Base-by-base conservation (phyloP, 2,113 vertebrate species). In the Saccopteryx bilineata region DNA sequence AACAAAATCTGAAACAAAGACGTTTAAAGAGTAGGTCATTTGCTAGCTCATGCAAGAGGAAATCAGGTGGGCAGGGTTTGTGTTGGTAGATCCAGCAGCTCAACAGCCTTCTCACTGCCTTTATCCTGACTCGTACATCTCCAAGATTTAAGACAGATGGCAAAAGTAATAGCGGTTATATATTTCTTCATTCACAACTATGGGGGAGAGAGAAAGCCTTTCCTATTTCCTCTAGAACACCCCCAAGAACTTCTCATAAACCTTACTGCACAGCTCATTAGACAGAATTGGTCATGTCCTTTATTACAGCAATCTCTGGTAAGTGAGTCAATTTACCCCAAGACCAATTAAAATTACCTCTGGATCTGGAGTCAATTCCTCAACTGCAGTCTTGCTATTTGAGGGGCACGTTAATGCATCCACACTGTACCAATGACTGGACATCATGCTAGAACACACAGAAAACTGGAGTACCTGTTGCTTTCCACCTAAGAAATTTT, bases 131-230 rank as follows among this genome's bases (percentile, higher is more conserved):
- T 88, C 9, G 87, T 23, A 80, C 88, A 91, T 88, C 31, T 84
- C 69, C 54, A 33, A 89, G 31, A 65, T 56, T 95, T 92, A 75
- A 60, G 69, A 95, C 52, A 7, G 18, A 93, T 56, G 9, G 15
- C 17, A 10, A 68, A 85, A 60, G n/a, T 82, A 79, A 65, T 46
- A 60, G 18, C 7, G 9, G 14, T 2, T 91, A 61, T 10, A 1
- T 11, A 3, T 72, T 87, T 91, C 31, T 24, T 78, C 33, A 78
- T 82, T 71, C 3, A 50, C 24, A 76, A 46, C 18, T 17, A 48
- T n/a, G 13, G 1, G 11, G 7, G 5, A 52, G 17, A 95, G 9
- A 78, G 19, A 90, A 78, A 65, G 90, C 0, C 24, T 74, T 92
- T 80, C 13, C 31, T 84, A 18, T 13, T 91, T 18, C 56, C 28